Percentiles rank a stretch among this genome's conserved stretches.
These are phyloP conservation scores for Pyrgus malvae DNA, from an alignment of 2,888 invertebrate genomes.

Conservation along the genomic window DNA sequence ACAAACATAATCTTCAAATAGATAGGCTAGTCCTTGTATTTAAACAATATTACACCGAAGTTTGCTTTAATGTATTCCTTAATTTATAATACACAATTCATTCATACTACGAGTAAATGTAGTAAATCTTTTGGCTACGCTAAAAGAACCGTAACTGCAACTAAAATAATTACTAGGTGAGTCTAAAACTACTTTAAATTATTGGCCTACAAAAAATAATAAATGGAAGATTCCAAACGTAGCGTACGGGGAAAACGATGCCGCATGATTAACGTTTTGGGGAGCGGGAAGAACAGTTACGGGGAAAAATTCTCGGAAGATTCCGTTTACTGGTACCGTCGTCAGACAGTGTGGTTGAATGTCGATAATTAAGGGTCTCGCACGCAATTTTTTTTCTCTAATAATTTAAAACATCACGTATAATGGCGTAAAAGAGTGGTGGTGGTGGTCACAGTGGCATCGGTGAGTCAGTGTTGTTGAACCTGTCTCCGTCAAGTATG, in stretches of 20 bases:
- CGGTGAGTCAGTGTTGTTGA: conserved; percentile 68
- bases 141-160: too few relatives aligned
- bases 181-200: too few relatives aligned
- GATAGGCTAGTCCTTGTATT: background rate
- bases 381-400: conserved; percentile 48
- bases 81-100: too few relatives aligned
- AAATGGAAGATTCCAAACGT: conserved; percentile 1
- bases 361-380: conserved; percentile 50
- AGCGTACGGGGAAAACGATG: conserved; percentile 16
- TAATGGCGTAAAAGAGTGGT: conserved; percentile 63
- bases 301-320: conserved; percentile 43
- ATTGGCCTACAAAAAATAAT: background rate
- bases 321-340: conserved; percentile 40
- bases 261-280: conserved; percentile 6
- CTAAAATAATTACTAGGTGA: too few relatives aligned
- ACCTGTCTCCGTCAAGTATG: conserved; percentile 70
- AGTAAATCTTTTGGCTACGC: too few relatives aligned
- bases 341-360: conserved; percentile 47
- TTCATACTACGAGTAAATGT: too few relatives aligned
- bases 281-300: conserved; percentile 10
- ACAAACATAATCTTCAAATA: background rate
- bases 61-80: too few relatives aligned
- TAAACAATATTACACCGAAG: too few relatives aligned
- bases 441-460: conserved; percentile 44
- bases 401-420: conserved; percentile 63